A percentile compares a stretch with the other conserved stretches of the same genome.
Evolutionary conservation across 2,797 vertebrate species (phyloP).

Genomic region (Meriones psammophilus): DNA sequence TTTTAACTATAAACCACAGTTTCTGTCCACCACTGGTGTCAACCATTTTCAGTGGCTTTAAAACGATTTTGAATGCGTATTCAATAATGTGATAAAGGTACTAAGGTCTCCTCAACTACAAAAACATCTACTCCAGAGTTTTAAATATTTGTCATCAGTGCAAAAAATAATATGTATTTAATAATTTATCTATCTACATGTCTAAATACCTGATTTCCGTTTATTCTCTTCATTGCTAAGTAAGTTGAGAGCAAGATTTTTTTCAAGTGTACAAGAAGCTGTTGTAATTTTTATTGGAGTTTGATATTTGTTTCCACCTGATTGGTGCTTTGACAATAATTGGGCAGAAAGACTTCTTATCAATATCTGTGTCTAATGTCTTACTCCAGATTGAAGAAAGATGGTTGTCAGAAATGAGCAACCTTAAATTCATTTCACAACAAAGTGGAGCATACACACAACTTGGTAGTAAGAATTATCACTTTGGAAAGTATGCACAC

Average conservation of each 20-base stretch:
- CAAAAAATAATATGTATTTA: conserved; percentile 66
- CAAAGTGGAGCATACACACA: not conserved
- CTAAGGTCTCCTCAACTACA: not conserved
- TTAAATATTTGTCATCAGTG: conserved; percentile 44
- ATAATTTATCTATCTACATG: not conserved
- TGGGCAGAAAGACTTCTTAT: not conserved
- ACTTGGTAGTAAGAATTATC: not conserved
- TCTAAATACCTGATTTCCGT: not conserved
- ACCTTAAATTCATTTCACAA: conserved; percentile 9
- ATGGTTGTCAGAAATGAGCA: not conserved
- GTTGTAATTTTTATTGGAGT: not conserved
- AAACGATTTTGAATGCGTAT: not conserved
- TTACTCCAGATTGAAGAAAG: not conserved
- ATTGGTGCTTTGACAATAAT: conserved; percentile 55
- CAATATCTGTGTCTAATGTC: not conserved
- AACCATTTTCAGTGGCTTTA: not conserved
- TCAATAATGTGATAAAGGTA: not conserved
- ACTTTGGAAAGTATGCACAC: not conserved
- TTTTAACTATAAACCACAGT: conserved; percentile 75
- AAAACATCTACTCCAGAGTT: not conserved
- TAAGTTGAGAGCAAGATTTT: not conserved
- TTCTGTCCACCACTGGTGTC: not conserved
- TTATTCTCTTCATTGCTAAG: conserved; percentile 41
- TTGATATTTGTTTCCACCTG: not conserved
- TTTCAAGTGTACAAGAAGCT: conserved; percentile 9